Percentiles rank a stretch among this genome's conserved stretches.
Evolutionary conservation across 1,140 invertebrate genomes (phyloP).

Genomic region (Araneus ventricosus): DNA sequence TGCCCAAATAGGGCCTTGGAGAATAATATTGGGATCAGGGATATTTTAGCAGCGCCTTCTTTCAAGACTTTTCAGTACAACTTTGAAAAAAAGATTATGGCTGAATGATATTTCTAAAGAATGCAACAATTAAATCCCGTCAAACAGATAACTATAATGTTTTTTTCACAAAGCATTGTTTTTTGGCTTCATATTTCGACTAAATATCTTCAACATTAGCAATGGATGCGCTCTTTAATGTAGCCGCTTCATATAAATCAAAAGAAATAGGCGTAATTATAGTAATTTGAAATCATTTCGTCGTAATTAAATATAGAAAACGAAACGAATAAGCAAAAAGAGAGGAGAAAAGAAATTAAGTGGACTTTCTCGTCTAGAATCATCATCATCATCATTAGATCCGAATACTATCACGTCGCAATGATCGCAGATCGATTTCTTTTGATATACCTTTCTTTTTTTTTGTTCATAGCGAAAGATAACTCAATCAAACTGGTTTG

Average conservation of each 20-base stretch:
- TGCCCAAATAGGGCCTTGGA: no score
- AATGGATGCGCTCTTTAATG: not conserved
- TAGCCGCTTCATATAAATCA: not conserved
- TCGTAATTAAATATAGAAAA: constrained; percentile 2
- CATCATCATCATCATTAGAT: not conserved
- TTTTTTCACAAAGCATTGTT: no score
- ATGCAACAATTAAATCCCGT: no score
- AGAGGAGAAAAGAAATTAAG: not conserved
- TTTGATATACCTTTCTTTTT: not conserved
- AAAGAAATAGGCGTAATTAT: not conserved
- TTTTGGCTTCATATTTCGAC: no score
- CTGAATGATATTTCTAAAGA: no score
- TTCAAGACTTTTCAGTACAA: no score
- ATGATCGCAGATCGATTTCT: not conserved
- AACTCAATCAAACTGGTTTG: no score
- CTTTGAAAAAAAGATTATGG: no score
- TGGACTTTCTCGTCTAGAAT: not conserved
- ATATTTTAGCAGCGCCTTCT: no score
- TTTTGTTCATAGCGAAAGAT: not conserved
- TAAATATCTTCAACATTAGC: no score
- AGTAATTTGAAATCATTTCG: constrained; percentile 7
- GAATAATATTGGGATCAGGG: no score
- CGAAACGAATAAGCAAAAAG: not conserved
- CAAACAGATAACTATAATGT: no score
- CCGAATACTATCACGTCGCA: not conserved